Conservation (phyloP, 2,888 invertebrate genomes). For the Drepanosiphum platanoidis region DNA sequence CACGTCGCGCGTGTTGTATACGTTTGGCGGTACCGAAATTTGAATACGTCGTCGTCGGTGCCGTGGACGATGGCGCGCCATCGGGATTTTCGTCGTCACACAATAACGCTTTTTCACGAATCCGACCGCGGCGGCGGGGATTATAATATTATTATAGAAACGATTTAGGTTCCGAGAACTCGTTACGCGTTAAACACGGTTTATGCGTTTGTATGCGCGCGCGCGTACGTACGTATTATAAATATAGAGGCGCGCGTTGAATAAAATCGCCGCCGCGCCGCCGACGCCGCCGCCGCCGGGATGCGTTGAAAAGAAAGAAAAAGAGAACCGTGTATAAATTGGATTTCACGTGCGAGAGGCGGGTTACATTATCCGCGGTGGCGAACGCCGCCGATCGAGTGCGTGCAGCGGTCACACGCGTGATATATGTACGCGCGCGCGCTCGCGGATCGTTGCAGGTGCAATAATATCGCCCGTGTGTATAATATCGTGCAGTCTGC, state of each 20-base stretch:
- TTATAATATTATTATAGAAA: conserved; percentile 30
- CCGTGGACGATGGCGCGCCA: no score
- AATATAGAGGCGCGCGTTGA: no score
- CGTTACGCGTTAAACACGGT: not conserved
- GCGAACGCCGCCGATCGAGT: not conserved
- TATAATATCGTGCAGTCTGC: no score
- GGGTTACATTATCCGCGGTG: conserved; percentile 23
- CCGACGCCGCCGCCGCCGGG: not conserved
- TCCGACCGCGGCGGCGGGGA: not conserved
- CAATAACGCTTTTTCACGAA: conserved; percentile 21
- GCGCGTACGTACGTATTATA: not conserved
- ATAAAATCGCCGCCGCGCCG: not conserved
- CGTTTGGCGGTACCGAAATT: conserved; percentile 14
- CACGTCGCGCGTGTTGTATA: no score
- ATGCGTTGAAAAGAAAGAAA: not conserved
- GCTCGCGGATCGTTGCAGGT: not conserved
- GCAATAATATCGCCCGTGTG: no score
- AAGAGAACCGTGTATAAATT: conserved; percentile 3
- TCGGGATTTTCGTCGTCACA: conserved; percentile 5
- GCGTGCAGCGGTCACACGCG: not conserved
- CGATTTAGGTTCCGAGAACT: conserved; percentile 18
- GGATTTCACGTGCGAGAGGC: not conserved
- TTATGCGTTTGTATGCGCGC: conserved; percentile 9
- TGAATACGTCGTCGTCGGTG: not conserved
- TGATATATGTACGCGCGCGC: not conserved